phyloP scores from a whole-genome alignment of 2,113 vertebrate genomes.

The Rhizomys pruinosus region DNA sequence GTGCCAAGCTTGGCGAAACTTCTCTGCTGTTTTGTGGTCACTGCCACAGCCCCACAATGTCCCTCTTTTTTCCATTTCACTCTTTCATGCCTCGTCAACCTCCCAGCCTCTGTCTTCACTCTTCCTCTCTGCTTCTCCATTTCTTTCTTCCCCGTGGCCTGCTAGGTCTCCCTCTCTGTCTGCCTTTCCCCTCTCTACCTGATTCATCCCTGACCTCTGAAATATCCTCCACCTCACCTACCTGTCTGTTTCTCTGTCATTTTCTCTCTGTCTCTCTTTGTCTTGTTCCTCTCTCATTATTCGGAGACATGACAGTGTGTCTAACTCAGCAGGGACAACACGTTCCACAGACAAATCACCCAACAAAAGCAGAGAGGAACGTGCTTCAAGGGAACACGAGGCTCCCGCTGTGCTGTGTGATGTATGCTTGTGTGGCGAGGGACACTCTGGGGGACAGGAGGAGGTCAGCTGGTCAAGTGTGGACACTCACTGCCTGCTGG shows the following conservation, averaged over 20 bases:
- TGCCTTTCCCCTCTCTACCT: not conserved
- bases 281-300: conserved; percentile 53
- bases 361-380: not conserved
- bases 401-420: not conserved
- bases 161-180: not conserved
- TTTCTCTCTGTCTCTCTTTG: not conserved
- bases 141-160: not conserved
- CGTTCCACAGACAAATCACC: conserved; percentile 42
- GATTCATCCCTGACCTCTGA: not conserved
- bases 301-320: conserved; percentile 39
- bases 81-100: not conserved
- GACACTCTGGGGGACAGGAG: not conserved
- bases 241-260: not conserved
- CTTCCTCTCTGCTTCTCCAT: not conserved
- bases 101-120: not conserved
- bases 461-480: not conserved
- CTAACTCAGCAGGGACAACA: conserved; percentile 21
- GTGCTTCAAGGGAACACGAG: not conserved
- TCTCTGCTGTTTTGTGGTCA: not conserved
- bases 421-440: not conserved
- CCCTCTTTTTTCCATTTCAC: not conserved
- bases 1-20: not conserved
- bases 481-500: accelerated
- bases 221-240: not conserved
- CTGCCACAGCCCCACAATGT: not conserved